Evolutionary conservation across 37 sponge, comb jelly and placozoan genomes (phyloP).

Genomic region (Chondrosia reniformis): DNA sequence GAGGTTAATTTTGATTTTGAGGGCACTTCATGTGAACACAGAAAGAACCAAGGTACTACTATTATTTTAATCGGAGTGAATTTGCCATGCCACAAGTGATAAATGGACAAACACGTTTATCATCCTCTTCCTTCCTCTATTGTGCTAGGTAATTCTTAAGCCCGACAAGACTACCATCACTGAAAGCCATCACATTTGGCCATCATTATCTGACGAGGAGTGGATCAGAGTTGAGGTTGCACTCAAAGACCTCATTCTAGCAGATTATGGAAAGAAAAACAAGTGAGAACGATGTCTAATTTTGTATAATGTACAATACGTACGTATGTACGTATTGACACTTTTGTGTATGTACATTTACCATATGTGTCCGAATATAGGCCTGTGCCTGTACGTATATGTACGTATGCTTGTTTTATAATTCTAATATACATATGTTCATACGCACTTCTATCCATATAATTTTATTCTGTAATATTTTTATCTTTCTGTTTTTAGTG

Average conservation of each 20-base stretch:
- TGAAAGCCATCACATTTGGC: conserved; percentile 99
- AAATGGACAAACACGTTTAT: too few species aligned
- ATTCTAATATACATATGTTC: background rate
- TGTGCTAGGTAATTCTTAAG: conserved; percentile 81
- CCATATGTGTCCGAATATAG: background rate
- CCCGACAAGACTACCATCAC: conserved; percentile 99
- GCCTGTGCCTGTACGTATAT: background rate
- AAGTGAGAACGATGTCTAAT: conserved; percentile 53
- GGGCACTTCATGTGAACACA: conserved; percentile 98
- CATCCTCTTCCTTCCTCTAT: background rate
- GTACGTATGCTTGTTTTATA: background rate
- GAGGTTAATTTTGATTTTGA: conserved; percentile 93
- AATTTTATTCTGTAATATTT: background rate
- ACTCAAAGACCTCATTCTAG: conserved; percentile 96
- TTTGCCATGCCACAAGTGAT: too few species aligned
- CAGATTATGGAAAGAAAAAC: conserved; percentile 99
- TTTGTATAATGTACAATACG: background rate
- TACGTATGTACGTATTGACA: background rate
- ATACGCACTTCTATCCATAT: background rate
- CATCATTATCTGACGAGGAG: conserved; percentile 90
- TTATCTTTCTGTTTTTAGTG: conserved; percentile 38
- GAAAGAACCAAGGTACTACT: conserved; percentile 92
- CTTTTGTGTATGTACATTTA: background rate
- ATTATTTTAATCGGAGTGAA: too few species aligned
- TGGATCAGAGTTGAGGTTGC: conserved; percentile 97